Evolutionary conservation across 2,888 invertebrate genomes (phyloP).

Genomic region (Eilema griseolum): DNA sequence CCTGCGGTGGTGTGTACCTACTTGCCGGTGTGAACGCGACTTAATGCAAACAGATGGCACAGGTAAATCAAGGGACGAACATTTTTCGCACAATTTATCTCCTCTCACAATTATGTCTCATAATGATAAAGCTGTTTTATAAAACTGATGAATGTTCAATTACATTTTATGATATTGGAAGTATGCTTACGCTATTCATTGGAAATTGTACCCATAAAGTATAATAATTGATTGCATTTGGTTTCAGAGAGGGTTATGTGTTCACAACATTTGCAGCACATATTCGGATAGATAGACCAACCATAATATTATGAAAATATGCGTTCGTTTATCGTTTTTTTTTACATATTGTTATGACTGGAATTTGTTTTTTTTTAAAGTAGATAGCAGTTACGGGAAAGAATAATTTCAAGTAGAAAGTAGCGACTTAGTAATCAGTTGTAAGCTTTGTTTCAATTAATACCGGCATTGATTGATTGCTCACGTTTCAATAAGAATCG

Average conservation of each 20-base stretch:
- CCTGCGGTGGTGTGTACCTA: constrained; percentile 1
- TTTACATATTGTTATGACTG: too few species aligned
- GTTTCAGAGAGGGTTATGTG: background rate
- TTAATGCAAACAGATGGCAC: constrained; percentile 69
- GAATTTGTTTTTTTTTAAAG: too few species aligned
- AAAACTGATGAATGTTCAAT: constrained; percentile 12
- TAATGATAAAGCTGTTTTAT: constrained; percentile 38
- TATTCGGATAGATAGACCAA: too few species aligned
- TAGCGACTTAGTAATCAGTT: too few species aligned
- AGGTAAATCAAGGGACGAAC: constrained; percentile 67
- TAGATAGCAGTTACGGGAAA: too few species aligned
- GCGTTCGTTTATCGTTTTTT: too few species aligned
- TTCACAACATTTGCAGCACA: background rate
- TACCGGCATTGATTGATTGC: too few species aligned
- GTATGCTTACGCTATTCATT: background rate
- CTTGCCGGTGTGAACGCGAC: constrained; percentile 37
- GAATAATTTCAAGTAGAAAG: too few species aligned
- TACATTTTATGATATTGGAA: constrained; percentile 2
- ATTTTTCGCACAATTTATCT: constrained; percentile 62
- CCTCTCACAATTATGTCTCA: constrained; percentile 54
- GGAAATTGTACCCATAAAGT: background rate
- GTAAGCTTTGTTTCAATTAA: too few species aligned
- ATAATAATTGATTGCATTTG: too few species aligned
- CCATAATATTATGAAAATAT: too few species aligned
- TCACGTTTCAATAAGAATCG: too few species aligned